Conservation (phyloP, 2,797 vertebrate genomes). For the Pelobates cultripes region DNA sequence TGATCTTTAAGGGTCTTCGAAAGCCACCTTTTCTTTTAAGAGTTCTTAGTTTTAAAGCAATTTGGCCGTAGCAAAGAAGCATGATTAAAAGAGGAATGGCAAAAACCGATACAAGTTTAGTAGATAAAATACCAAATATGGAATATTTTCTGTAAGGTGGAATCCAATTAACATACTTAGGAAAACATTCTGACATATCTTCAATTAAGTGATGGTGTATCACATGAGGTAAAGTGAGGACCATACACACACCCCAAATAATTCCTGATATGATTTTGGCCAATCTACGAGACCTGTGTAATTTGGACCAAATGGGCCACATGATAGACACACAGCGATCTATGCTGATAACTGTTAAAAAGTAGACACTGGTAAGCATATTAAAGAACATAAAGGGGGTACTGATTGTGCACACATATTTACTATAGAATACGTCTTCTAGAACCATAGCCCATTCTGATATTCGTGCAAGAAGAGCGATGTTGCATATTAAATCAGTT, state of each 20-base stretch:
- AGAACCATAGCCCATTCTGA: conserved; percentile 11
- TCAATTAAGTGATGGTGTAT: conserved; percentile 5
- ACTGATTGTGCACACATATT: not conserved
- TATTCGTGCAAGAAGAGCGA: conserved; percentile 29
- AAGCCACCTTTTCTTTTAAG: conserved; percentile 73
- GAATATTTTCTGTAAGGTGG: not conserved
- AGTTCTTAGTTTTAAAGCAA: conserved; percentile 71
- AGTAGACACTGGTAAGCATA: conserved; percentile 38
- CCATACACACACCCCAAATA: conserved; percentile 7
- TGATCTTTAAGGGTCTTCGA: conserved; percentile 82
- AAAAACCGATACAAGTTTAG: conserved; percentile 77
- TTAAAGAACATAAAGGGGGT: conserved; percentile 25
- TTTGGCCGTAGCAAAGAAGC: conserved; percentile 62
- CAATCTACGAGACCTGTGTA: conserved; percentile 5
- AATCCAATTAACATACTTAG: not conserved
- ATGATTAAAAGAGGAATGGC: conserved; percentile 83
- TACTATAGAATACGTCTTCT: not conserved
- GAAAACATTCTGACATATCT: not conserved
- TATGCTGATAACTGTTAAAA: conserved; percentile 40
- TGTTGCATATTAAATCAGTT: conserved; percentile 27
- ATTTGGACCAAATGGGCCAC: conserved; percentile 39
- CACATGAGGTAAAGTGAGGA: conserved; percentile 12
- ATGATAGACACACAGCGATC: conserved; percentile 47
- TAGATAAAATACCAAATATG: not conserved
- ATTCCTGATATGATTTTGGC: conserved; percentile 9